phyloP scores from a whole-genome alignment of 2,797 vertebrate genomes.

The Eleutherodactylus coqui region DNA sequence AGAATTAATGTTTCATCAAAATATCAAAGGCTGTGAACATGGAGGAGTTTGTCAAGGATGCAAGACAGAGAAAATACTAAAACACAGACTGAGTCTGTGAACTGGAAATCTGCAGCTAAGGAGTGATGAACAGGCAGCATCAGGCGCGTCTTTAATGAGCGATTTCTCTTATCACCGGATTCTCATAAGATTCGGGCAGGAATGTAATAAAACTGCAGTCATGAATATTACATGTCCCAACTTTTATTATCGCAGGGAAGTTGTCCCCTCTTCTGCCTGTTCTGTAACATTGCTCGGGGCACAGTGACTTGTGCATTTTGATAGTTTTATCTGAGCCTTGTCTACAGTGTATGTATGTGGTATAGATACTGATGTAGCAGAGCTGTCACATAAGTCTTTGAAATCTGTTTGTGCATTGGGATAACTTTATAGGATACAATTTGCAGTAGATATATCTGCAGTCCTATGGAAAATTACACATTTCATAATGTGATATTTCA shows the following conservation, averaged over 20 bases:
- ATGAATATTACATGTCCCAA: slow-evolving; percentile 59
- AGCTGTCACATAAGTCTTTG: background rate
- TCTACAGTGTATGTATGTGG: background rate
- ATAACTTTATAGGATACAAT: background rate
- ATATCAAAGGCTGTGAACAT: slow-evolving; percentile 71
- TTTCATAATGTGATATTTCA: too few species aligned
- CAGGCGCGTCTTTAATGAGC: slow-evolving; percentile 41
- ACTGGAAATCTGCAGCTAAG: background rate
- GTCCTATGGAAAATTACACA: background rate
- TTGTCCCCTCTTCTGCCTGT: slow-evolving; percentile 28
- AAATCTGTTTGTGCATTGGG: background rate
- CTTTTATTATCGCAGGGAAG: slow-evolving; percentile 52
- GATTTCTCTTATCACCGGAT: slow-evolving; percentile 11
- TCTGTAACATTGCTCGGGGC: slow-evolving; percentile 37
- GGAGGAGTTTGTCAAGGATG: slow-evolving; percentile 68
- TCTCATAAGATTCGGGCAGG: slow-evolving; percentile 41
- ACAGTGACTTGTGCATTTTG: background rate
- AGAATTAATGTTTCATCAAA: slow-evolving; percentile 67
- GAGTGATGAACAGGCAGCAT: slow-evolving; percentile 3
- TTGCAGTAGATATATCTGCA: background rate
- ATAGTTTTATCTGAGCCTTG: background rate
- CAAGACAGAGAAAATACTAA: slow-evolving; percentile 66
- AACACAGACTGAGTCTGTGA: background rate
- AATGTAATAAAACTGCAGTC: slow-evolving; percentile 30
- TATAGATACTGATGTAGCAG: background rate